A percentile compares a stretch with the other conserved stretches of the same genome.
Conservation (phyloP, 1,140 invertebrate genomes). For the Pseudomyrmex dendroicus region DNA sequence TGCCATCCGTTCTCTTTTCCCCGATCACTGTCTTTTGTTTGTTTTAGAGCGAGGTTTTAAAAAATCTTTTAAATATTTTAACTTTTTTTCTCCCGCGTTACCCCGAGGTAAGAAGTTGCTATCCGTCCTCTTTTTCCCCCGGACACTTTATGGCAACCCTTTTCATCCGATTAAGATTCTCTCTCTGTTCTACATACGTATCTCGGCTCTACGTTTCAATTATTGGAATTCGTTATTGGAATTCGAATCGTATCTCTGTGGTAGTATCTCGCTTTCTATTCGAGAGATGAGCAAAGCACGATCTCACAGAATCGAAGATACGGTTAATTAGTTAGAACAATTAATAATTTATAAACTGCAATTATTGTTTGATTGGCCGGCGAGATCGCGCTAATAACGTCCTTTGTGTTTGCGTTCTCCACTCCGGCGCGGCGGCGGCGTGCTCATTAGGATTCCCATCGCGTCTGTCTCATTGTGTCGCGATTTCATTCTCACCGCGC, state of each 20-base stretch:
- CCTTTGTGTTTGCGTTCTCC: constrained; percentile 9
- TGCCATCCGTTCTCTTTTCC: no score
- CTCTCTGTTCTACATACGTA: no score
- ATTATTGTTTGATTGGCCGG: background rate
- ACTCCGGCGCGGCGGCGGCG: background rate
- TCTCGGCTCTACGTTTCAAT: no score
- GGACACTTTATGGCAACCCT: no score
- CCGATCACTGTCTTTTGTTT: no score
- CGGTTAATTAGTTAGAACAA: background rate
- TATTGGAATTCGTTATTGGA: no score
- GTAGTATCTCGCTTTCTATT: background rate
- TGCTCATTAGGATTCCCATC: constrained; percentile 38
- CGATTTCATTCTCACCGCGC: constrained; percentile 27
- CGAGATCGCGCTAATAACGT: constrained; percentile 26
- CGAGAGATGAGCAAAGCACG: background rate
- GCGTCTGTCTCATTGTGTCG: constrained; percentile 22
- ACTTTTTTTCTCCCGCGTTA: no score
- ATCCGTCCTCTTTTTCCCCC: no score
- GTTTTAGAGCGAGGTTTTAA: no score
- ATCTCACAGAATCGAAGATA: constrained; percentile 9
- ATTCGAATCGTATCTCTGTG: background rate
- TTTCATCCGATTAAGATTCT: no score
- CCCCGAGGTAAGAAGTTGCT: no score
- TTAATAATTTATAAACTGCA: constrained; percentile 30
- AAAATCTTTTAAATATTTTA: no score